Evolutionary conservation across 2,888 invertebrate species (phyloP).

Genomic region (Melinaea marsaeus): DNA sequence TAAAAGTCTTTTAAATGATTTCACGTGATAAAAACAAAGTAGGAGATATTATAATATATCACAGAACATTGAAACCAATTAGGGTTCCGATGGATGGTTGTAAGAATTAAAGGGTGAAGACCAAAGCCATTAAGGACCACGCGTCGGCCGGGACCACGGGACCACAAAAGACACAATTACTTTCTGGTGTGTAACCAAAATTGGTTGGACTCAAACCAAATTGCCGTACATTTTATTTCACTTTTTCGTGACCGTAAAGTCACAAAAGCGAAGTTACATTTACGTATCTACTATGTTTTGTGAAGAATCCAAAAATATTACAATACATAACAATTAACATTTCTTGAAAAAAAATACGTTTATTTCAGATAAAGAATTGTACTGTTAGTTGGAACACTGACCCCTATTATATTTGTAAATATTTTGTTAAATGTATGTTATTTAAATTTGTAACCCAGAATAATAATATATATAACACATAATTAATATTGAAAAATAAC

Average conservation of each 20-base stretch:
- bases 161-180: constrained; percentile 73
- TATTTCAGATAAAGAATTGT: too few species aligned
- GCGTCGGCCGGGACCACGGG: constrained; percentile 59
- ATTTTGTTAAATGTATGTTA: too few species aligned
- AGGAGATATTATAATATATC: not conserved
- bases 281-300: not conserved
- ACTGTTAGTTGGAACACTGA: too few species aligned
- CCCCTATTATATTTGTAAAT: too few species aligned
- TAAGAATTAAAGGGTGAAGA: constrained; percentile 57
- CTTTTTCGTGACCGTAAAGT: constrained; percentile 38
- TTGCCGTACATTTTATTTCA: constrained; percentile 52
- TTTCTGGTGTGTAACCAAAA: constrained; percentile 62
- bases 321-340: not conserved
- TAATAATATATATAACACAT: too few species aligned
- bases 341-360: not conserved
- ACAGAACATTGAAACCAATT: not conserved
- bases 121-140: constrained; percentile 59
- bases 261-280: constrained; percentile 28
- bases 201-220: constrained; percentile 60
- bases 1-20: not conserved
- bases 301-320: not conserved
- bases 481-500: too few species aligned
- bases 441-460: too few species aligned
- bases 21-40: not conserved
- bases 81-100: constrained; percentile 46